Evolutionary conservation across 2,888 invertebrate species (phyloP), one percentile per base, ranked within the genome.

Genomic region (Girardia tigrina): DNA sequence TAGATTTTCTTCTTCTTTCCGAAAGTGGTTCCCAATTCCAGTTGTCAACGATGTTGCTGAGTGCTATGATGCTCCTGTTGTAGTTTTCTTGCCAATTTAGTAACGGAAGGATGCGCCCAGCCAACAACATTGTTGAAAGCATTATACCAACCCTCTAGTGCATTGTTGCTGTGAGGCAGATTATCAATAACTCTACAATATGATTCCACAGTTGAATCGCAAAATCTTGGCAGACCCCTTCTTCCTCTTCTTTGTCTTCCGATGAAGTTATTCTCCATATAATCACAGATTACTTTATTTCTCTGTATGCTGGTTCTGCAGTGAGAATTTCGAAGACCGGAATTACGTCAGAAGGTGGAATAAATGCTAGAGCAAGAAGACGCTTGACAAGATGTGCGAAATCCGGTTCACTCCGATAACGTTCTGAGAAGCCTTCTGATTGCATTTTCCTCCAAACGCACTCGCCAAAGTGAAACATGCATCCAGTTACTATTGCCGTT

Each of bases 361-460:
- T n/a, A 56, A 56, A 56, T 56, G n/a, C 56, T 56, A 56, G 56
- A n/a, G n/a, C n/a, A n/a, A 56, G 56, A n/a, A 56, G 56, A 56
- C 23, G 4, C n/a, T 56, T 56, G 56, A 56, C 56, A 56, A 4
- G 23, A 56, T 20, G 4, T 88, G 36, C 8, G 36, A 36, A 36
- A 36, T 36, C 36, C 36, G 36, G 36, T 36, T 36, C 36, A 36
- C 23, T 2, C 2, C 56, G n/a, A n/a, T 56, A 56, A 12, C 4
- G 4, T 56, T 4, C 56, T 12, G 56, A 36, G 16, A 36, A 36
- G 36, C 36, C 36, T 36, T 36, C 36, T 36, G 36, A 16, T 36
- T 12, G 36, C 16, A 36, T 8, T 12, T 12, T 36, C 36, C 8
- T 36, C 36, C 36, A 36, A 36, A 36, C 36, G 36, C 36, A 36